Evolutionary conservation across 2,888 invertebrate species (phyloP).

Genomic region (Pollenia labialis): DNA sequence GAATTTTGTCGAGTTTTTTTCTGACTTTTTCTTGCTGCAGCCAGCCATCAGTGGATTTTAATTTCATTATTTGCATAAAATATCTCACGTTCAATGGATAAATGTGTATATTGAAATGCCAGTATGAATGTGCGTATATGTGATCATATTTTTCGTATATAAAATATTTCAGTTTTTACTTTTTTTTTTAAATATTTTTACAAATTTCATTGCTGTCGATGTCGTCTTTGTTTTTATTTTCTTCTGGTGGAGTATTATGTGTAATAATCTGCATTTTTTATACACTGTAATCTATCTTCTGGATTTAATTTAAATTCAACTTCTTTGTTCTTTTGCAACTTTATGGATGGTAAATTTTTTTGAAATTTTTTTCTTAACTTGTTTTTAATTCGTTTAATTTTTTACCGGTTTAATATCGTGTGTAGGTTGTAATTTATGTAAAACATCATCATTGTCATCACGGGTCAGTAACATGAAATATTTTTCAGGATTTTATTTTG

Average conservation of each 20-base stretch:
- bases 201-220: slow-evolving; percentile 51
- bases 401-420: slow-evolving; percentile 50
- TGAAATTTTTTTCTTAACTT: background rate
- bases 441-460: slow-evolving; percentile 52
- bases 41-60: slow-evolving; percentile 60
- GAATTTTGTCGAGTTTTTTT: slow-evolving; percentile 33
- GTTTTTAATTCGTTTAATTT: slow-evolving; percentile 8
- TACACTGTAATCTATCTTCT: slow-evolving; percentile 64
- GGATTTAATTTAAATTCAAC: slow-evolving; percentile 68
- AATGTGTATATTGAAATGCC: slow-evolving; percentile 1
- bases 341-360: slow-evolving; percentile 38
- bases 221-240: slow-evolving; percentile 5
- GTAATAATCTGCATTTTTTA: slow-evolving; percentile 57
- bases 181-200: background rate
- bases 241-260: slow-evolving; percentile 43
- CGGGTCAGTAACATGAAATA: slow-evolving; percentile 52
- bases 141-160: slow-evolving; percentile 52
- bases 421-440: slow-evolving; percentile 67
- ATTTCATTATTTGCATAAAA: slow-evolving; percentile 74
- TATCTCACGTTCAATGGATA: slow-evolving; percentile 67
- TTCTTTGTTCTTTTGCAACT: slow-evolving; percentile 54
- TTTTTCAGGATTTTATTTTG: slow-evolving; percentile 6
- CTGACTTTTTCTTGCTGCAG: slow-evolving; percentile 31
- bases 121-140: slow-evolving; percentile 25
- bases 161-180: background rate